Evolutionary conservation across 2,113 vertebrate species (phyloP).

Genomic region (Cyprinodon variegatus): DNA sequence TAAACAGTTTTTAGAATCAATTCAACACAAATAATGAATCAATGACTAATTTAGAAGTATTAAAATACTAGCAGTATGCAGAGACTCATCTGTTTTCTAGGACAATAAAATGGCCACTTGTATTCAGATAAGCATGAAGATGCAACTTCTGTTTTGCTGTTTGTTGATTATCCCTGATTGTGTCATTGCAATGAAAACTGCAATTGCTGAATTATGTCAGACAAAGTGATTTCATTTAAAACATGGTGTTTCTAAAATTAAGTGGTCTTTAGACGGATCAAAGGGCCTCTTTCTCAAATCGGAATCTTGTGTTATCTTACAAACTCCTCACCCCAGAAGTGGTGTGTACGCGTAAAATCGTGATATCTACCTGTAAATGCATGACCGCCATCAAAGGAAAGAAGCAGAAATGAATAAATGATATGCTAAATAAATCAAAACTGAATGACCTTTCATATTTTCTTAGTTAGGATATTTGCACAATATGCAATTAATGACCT

Average conservation of each 20-base stretch:
- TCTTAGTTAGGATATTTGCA: not conserved
- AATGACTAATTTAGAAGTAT: not conserved
- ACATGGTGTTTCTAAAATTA: not conserved
- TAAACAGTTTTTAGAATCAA: not conserved
- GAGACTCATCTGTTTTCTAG: not conserved
- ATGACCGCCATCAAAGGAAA: slow-evolving; percentile 17
- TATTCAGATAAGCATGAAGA: slow-evolving; percentile 15
- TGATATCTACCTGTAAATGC: slow-evolving; percentile 21
- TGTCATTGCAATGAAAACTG: slow-evolving; percentile 8
- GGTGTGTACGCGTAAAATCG: not conserved
- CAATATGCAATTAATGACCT: not conserved
- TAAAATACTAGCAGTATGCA: not conserved
- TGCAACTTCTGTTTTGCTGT: slow-evolving; percentile 15
- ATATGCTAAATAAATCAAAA: slow-evolving; percentile 40
- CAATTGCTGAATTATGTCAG: slow-evolving; percentile 4
- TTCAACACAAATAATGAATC: not conserved
- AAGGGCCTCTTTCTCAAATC: slow-evolving; percentile 7
- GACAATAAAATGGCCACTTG: slow-evolving; percentile 15
- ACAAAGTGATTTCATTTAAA: not conserved
- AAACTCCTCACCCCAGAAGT: not conserved
- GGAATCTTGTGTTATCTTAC: not conserved
- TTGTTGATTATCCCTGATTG: slow-evolving; percentile 14
- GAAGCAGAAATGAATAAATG: slow-evolving; percentile 28
- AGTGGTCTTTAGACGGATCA: not conserved
- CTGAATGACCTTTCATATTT: slow-evolving; percentile 29